phyloP scores from a whole-genome alignment of 2,797 vertebrate genomes.

The Micropoecilia bifurca region DNA sequence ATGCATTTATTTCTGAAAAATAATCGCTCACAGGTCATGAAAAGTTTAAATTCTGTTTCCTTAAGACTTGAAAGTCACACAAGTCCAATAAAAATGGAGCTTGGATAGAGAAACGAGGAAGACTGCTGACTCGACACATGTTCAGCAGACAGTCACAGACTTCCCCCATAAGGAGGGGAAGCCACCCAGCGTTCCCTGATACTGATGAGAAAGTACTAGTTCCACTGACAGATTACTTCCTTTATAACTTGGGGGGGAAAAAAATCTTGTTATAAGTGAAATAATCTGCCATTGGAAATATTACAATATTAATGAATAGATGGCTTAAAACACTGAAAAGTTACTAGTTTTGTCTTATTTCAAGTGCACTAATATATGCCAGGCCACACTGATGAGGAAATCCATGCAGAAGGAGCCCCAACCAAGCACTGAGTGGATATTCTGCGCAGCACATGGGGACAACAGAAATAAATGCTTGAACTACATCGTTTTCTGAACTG shows the following conservation, averaged over 20 bases:
- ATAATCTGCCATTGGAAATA: too few species aligned
- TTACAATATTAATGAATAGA: too few species aligned
- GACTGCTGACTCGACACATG: background rate
- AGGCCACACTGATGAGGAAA: background rate
- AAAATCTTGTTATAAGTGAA: background rate
- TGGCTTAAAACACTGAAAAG: too few species aligned
- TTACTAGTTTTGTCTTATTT: too few species aligned
- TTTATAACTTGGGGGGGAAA: background rate
- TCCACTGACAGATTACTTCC: background rate
- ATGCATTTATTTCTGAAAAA: conserved; percentile 2
- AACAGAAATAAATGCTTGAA: conserved; percentile 1
- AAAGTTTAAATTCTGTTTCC: background rate
- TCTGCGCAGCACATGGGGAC: background rate
- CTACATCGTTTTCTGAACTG: background rate
- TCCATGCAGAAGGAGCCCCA: background rate
- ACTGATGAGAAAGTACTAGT: too few species aligned
- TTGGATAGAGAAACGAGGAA: background rate
- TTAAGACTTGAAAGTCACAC: background rate
- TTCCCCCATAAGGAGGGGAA: background rate
- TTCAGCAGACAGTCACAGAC: background rate
- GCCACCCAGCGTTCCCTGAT: background rate
- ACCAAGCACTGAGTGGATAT: background rate
- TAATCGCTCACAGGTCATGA: background rate
- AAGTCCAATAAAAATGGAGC: background rate
- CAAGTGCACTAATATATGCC: background rate